phyloP scores from a whole-genome alignment of 2,113 vertebrate species.

The Larimichthys crocea region DNA sequence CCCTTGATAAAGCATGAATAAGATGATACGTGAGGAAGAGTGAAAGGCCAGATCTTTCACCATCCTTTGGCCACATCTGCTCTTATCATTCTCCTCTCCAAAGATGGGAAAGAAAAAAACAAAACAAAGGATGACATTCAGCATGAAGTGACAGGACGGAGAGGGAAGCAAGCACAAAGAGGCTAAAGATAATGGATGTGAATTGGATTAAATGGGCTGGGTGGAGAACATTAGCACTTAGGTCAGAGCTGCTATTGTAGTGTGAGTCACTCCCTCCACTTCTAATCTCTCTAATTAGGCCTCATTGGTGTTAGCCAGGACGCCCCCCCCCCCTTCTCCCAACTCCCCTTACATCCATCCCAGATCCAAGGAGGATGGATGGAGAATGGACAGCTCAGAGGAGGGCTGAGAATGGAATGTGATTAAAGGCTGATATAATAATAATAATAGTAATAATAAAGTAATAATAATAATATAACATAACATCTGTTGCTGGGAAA shows the following conservation, averaged over 20 bases:
- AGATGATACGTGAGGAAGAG: not conserved
- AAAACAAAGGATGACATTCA: slow-evolving; percentile 62
- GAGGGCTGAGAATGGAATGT: not conserved
- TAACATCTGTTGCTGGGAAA: not conserved
- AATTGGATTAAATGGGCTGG: slow-evolving; percentile 80
- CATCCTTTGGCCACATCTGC: slow-evolving; percentile 22
- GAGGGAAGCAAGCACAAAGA: slow-evolving; percentile 58
- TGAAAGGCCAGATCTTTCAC: slow-evolving; percentile 19
- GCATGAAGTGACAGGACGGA: slow-evolving; percentile 62
- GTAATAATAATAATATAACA: too few relatives aligned
- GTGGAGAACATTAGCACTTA: slow-evolving; percentile 77
- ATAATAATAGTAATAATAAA: too few relatives aligned
- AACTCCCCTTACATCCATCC: slow-evolving; percentile 7
- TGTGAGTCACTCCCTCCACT: slow-evolving; percentile 72
- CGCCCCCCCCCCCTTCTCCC: slow-evolving; percentile 4
- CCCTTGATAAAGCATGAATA: slow-evolving; percentile 30
- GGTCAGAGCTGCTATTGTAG: slow-evolving; percentile 78
- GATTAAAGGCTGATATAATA: not conserved
- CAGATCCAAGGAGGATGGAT: slow-evolving; percentile 29
- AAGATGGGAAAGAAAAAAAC: not conserved
- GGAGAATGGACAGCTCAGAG: not conserved
- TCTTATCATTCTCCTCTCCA: not conserved
- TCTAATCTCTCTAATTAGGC: slow-evolving; percentile 83
- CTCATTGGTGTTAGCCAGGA: slow-evolving; percentile 59
- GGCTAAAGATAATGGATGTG: slow-evolving; percentile 73